Base-by-base conservation (phyloP, 2,888 invertebrate species). In the Drosophila greeni region DNA sequence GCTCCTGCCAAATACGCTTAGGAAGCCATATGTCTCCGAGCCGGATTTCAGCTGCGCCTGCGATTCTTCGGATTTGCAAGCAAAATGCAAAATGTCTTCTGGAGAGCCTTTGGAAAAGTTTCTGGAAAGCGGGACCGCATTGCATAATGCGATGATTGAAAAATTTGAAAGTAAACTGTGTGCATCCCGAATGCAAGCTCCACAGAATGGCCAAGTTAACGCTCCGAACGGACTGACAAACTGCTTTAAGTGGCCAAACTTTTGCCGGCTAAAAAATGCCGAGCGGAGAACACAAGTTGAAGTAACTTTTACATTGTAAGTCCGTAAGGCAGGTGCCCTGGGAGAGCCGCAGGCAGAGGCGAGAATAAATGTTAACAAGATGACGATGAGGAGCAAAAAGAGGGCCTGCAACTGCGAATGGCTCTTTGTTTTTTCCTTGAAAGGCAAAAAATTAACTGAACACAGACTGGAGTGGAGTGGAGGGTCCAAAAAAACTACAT, bases 321-420 rank as follows among this genome's bases (percentile, higher is more conserved):
- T 66, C 77, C 47, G 60, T 59, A 34, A 26, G 33, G 40, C 48
- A 60, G 69, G 43, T 65, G 54, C 54, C 66, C 66, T 3, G 34
- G 20, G 61, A 39, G 20, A 23, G 37, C 24, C 26, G 40, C 42
- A 11, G 29, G 40, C 16, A 54, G 61, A 73, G 66, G 60, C 36
- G 75, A 69, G 75, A 83, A 79, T 75, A 84, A 85, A 83, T 81
- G 85, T 81, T 81, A 81, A 81, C 83, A 81, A 81, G 81, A 70
- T 70, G 60, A n/a, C 23, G 23, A 42, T 40, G 40, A 24, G 40
- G 40, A 64, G 66, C 36, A 47, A 70, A 62, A 55, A 18, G n/a
- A 12, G 33, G 18, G 16, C 33, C 31, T 36, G 55, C 26, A 34
- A 49, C 31, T 31, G 36, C 20, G 29, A 64, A 31, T 57, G 68